Percentiles rank a stretch among this genome's conserved stretches.
Evolutionary conservation across 2,888 invertebrate species (phyloP).

Genomic region (Stenchaetothrips biformis): DNA sequence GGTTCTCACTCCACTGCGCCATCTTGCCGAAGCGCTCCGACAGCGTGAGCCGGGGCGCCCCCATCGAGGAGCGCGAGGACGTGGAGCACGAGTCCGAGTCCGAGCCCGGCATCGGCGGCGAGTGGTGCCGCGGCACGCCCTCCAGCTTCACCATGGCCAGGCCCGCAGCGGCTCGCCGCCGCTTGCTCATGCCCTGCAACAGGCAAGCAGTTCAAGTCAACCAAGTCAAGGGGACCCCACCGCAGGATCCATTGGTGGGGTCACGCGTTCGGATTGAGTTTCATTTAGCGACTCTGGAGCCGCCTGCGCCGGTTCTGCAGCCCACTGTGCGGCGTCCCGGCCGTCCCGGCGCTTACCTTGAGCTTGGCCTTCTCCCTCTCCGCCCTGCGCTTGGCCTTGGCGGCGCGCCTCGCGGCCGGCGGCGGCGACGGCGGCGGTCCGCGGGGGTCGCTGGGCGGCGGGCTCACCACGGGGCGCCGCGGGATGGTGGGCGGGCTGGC

Average conservation of each 20-base stretch:
- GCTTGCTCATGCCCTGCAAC: neutral
- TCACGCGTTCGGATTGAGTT: too few relatives aligned
- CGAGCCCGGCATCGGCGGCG: conserved; percentile 35
- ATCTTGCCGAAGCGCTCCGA: conserved; percentile 86
- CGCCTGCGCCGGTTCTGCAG: too few relatives aligned
- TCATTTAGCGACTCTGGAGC: too few relatives aligned
- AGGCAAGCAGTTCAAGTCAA: neutral
- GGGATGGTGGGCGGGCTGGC: conserved; percentile 31
- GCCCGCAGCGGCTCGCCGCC: neutral
- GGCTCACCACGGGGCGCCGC: conserved; percentile 38
- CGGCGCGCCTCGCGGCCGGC: conserved; percentile 50
- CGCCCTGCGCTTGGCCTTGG: conserved; percentile 52
- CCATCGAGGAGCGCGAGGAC: conserved; percentile 13
- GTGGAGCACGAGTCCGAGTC: conserved; percentile 22
- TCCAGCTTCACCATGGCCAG: conserved; percentile 20
- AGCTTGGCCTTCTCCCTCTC: conserved; percentile 42
- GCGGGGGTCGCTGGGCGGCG: conserved; percentile 48
- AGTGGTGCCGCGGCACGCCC: conserved; percentile 26
- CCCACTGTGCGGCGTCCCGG: too few relatives aligned
- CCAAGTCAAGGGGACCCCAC: neutral
- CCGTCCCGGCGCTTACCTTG: neutral
- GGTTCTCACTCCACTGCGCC: conserved; percentile 84
- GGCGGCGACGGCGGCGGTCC: conserved; percentile 57
- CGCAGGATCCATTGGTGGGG: too few relatives aligned
- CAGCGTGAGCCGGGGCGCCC: conserved; percentile 61